Conservation (phyloP, 2,888 invertebrate species). For the Ochropacha duplaris region DNA sequence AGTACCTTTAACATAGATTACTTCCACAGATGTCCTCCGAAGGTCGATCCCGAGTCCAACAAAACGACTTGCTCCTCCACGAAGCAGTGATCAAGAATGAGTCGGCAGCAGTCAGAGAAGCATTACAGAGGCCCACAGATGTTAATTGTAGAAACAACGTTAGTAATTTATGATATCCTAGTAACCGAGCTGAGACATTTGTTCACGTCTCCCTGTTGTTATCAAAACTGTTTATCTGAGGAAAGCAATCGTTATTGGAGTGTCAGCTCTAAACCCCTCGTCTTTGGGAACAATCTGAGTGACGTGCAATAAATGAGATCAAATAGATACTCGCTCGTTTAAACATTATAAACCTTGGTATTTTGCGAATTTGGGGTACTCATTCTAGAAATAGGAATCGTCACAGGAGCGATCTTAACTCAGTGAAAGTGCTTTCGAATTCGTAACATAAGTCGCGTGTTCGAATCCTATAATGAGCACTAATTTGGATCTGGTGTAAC, state of each 20-base stretch:
- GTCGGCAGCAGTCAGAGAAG: slow-evolving; percentile 84
- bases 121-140: slow-evolving; percentile 85
- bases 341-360: no score
- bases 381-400: no score
- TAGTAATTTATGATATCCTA: slow-evolving; percentile 47
- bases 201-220: no score
- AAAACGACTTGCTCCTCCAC: slow-evolving; percentile 87
- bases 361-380: no score
- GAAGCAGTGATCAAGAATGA: slow-evolving; percentile 90
- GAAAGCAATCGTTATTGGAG: not conserved
- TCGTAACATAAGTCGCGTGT: no score
- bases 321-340: not conserved
- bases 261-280: not conserved
- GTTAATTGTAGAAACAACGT: slow-evolving; percentile 89
- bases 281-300: not conserved
- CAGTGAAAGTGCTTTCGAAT: no score
- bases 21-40: slow-evolving; percentile 55
- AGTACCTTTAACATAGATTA: not conserved
- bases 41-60: slow-evolving; percentile 79
- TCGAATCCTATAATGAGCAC: no score
- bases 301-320: not conserved
- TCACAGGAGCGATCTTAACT: no score
- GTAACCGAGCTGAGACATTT: not conserved
- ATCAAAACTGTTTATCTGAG: not conserved
- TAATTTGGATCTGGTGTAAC: no score